Evolutionary conservation across 2,113 vertebrate species (phyloP), one percentile per base, ranked within the genome.

Genomic region (Oryctolagus cuniculus): DNA sequence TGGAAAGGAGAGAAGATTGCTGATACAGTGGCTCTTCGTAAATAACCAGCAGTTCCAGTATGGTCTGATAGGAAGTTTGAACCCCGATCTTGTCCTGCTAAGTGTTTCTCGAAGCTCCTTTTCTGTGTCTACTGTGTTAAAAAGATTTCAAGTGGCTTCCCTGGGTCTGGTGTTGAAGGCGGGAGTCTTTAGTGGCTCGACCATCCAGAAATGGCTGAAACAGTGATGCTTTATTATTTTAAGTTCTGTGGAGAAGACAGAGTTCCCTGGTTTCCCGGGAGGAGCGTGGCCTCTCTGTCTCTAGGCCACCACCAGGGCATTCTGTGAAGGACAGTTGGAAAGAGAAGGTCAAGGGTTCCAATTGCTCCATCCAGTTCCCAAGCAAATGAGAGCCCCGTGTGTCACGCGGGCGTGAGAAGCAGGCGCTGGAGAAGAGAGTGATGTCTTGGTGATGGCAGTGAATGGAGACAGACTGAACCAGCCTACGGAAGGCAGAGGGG

Each of bases 281-380:
- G 49, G 87, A 79, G 15, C 11, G 0, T 8, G 55, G 70, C 69
- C 11, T 38, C 79, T 61, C 24, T 73, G 24, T 38, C 24, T 44
- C 10, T 31, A 5, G 38, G 55, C 67, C 0, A 7, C 63, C 36
- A 17, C 31, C 8, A 7, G 66, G 31, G 13, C 75, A 36, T 64
- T 84, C 78, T 82, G 34, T 29, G 87, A 34, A 70, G 94, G 77
- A 53, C 34, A 79, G 9, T 78, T 55, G 36, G 51, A 78, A 78
- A 64, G 29, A 79, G 36, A 19, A 36, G 67, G 79, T 36, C 36
- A 38, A 22, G 79, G 87, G 13, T 63, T 34, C 67, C 70, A 31
- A 0, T 38, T 36, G 73, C 64, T 70, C 44, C 34, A 6, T 82
- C 55, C 22, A 17, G 8, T 75, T 66, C 85, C 81, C 79, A 31